Evolutionary conservation across 2,113 vertebrate species (phyloP), one percentile per base, ranked within the genome.

Genomic region (Phrynocephalus versicolor): DNA sequence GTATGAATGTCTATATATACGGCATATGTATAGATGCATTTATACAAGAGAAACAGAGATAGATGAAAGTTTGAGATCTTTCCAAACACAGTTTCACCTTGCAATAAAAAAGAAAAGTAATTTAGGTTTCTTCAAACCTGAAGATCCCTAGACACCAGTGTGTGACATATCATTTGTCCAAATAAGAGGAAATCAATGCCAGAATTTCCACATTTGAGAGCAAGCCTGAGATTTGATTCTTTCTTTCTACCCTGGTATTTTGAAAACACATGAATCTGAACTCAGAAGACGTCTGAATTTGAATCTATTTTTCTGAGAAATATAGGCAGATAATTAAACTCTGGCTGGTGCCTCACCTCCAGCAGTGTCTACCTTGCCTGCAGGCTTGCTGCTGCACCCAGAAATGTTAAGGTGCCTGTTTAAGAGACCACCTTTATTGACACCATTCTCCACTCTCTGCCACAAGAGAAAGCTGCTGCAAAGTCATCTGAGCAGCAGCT

Each of bases 331-430:
- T 58, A 2, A 0, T 64, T 0, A 39, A 1, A 16, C 0, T 0
- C 0, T 0, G 30, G 19, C 1, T 4, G 70, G 27, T 64, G 35
- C 37, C 23, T 60, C 78, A 3, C 21, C 37, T 14, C 69, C 9
- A 65, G 45, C 82, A 81, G 27, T 78, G 35, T 1, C 18, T 58
- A 0, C 2, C 7, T 64, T 75, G 33, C 51, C 0, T 0, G 21
- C n/a, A 62, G n/a, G 0, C 3, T 55, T 0, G 0, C 0, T 3
- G 5, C 7, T 1, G 15, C 57, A 73, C 80, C 72, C 0, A 0
- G 10, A 2, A 67, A 45, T 60, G 37, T 80, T 83, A n/a, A 78
- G 85, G 58, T 0, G 1, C 1, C 72, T 77, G 30, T 60, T 16
- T 30, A 37, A 1, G 51, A 85, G 75, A 84, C 85, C 88, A 87